Evolutionary conservation across 2,113 vertebrate genomes (phyloP).

Genomic region (Mus pahari): DNA sequence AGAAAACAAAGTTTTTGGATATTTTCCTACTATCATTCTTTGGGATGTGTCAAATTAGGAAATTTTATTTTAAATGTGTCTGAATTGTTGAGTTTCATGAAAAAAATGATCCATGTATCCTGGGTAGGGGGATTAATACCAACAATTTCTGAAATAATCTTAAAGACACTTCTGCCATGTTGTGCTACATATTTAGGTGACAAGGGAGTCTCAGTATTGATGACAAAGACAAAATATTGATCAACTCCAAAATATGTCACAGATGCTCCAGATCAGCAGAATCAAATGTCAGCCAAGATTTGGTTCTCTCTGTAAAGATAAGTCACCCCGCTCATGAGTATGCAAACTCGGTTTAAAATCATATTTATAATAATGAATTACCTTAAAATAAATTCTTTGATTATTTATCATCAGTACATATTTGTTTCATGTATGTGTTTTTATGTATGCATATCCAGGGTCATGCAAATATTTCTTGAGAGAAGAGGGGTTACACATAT

Average conservation of each 20-base stretch:
- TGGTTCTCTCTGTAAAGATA: neutral
- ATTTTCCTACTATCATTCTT: neutral
- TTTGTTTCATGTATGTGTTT: neutral
- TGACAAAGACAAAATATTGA: neutral
- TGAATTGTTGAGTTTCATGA: neutral
- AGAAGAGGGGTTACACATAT: neutral
- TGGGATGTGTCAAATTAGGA: neutral
- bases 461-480: neutral
- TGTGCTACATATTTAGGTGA: neutral
- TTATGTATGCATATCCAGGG: neutral
- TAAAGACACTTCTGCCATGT: neutral
- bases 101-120: neutral
- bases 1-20: neutral
- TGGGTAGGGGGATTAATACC: neutral
- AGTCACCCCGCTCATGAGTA: neutral
- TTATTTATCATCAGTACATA: neutral
- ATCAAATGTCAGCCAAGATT: neutral
- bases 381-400: neutral
- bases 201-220: neutral
- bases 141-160: neutral
- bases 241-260: neutral
- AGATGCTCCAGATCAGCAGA: neutral
- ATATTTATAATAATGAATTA: neutral
- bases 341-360: neutral
- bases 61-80: neutral